Conservation (phyloP, 1,140 invertebrate species). For the Diabrotica undecimpunctata region DNA sequence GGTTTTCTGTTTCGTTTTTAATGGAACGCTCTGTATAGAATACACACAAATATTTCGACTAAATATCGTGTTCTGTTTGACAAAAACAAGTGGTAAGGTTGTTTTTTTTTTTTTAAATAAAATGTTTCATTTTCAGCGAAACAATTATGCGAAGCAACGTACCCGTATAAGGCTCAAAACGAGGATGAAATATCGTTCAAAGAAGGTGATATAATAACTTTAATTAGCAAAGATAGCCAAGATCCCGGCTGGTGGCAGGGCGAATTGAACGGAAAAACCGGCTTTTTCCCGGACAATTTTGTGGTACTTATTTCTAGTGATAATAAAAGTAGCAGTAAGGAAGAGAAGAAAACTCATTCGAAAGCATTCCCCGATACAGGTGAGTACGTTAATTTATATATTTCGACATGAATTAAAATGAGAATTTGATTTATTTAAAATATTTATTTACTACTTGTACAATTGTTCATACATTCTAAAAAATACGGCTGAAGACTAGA, state of each 20-base stretch:
- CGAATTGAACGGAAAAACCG: slow-evolving; percentile 81
- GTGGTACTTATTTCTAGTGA: slow-evolving; percentile 57
- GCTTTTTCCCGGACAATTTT: slow-evolving; percentile 97
- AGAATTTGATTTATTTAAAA: too few species aligned
- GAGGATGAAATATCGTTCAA: slow-evolving; percentile 88
- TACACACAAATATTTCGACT: too few species aligned
- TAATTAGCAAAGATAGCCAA: slow-evolving; percentile 82
- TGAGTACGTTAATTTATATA: too few species aligned
- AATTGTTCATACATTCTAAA: too few species aligned
- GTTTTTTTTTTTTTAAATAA: too few species aligned
- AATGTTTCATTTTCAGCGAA: slow-evolving; percentile 30
- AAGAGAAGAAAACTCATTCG: slow-evolving; percentile 19
- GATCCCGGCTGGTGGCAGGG: slow-evolving; percentile 98
- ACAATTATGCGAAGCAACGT: slow-evolving; percentile 75
- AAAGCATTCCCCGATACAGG: slow-evolving; percentile 15
- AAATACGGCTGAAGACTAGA: too few species aligned
- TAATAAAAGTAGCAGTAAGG: slow-evolving; percentile 22
- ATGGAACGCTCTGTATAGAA: too few species aligned
- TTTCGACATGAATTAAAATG: neutral
- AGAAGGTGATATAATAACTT: slow-evolving; percentile 85
- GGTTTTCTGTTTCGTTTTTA: too few species aligned
- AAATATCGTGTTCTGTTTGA: too few species aligned
- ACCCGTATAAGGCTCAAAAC: slow-evolving; percentile 85
- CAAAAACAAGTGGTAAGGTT: too few species aligned
- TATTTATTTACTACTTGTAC: too few species aligned